These are phyloP conservation scores for Drosophila persimilis DNA, from an alignment of 1,140 invertebrate genomes.

Conservation along the genomic window DNA sequence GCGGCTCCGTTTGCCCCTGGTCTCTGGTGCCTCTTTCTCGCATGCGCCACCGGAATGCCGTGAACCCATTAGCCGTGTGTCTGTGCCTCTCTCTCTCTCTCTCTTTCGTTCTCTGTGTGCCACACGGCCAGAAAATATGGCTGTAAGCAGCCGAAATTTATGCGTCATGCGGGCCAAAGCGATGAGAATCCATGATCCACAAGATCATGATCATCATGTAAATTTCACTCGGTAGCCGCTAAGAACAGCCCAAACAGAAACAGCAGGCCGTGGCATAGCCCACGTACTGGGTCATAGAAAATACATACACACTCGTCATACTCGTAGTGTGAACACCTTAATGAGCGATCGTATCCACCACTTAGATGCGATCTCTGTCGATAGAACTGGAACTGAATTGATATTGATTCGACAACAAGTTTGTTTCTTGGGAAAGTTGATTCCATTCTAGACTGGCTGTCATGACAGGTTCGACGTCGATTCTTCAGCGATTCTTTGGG, in stretches of 20 bases:
- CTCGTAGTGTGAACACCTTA: constrained; percentile 43
- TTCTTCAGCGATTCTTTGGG: too few species aligned
- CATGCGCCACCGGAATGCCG: constrained; percentile 79
- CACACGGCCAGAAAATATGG: constrained; percentile 1
- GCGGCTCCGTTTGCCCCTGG: constrained; percentile 2
- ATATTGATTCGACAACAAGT: too few species aligned
- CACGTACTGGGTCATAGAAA: constrained; percentile 42
- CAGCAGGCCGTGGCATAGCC: constrained; percentile 6
- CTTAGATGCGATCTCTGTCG: constrained; percentile 51
- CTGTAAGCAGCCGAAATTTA: constrained; percentile 76
- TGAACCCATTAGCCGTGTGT: constrained; percentile 74
- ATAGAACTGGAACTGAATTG: constrained; percentile 26
- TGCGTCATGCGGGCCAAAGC: constrained; percentile 64
- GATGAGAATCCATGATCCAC: constrained; percentile 39
- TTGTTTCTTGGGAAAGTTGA: not conserved
- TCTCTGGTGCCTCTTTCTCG: constrained; percentile 31
- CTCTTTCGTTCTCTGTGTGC: constrained; percentile 20
- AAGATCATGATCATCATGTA: constrained; percentile 41
- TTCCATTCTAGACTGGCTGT: not conserved
- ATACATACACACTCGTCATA: too few species aligned
- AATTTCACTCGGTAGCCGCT: constrained; percentile 46
- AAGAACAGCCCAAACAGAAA: constrained; percentile 18
- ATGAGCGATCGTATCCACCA: constrained; percentile 29
- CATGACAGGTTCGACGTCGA: too few species aligned
- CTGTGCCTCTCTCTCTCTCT: constrained; percentile 31